Conservation (phyloP, 2,888 invertebrate genomes). For the Metallyticus violacea region DNA sequence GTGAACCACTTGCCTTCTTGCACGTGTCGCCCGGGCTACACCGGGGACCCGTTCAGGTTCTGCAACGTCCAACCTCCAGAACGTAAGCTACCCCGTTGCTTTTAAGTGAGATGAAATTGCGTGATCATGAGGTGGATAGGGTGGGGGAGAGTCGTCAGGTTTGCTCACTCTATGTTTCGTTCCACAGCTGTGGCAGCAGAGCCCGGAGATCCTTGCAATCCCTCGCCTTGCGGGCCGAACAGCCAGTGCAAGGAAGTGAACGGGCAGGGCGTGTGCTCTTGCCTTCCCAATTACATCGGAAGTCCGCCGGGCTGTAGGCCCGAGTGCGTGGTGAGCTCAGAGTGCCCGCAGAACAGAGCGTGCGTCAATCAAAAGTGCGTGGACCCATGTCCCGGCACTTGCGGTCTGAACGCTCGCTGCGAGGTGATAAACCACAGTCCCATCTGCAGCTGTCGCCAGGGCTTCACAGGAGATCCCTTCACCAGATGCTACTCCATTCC, state of each 20-base stretch:
- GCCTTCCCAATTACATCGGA: constrained; percentile 67
- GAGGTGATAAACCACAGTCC: constrained; percentile 75
- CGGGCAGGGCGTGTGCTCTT: constrained; percentile 73
- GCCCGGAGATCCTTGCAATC: constrained; percentile 71
- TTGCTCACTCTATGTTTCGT: constrained; percentile 44
- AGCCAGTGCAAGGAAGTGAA: constrained; percentile 71
- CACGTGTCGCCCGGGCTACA: constrained; percentile 51
- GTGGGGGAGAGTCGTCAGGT: neutral
- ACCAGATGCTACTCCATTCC: constrained; percentile 52
- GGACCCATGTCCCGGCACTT: constrained; percentile 75
- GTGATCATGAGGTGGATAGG: neutral
- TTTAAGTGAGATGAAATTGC: neutral
- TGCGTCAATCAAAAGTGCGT: constrained; percentile 69
- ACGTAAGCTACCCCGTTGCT: constrained; percentile 18
- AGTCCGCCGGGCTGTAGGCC: constrained; percentile 76
- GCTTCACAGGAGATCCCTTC: constrained; percentile 74
- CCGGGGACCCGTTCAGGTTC: constrained; percentile 46
- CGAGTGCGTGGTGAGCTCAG: constrained; percentile 66
- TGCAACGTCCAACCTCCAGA: constrained; percentile 35
- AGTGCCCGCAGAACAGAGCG: constrained; percentile 52
- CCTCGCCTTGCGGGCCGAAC: constrained; percentile 58
- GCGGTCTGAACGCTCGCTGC: constrained; percentile 69
- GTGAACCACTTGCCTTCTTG: constrained; percentile 61
- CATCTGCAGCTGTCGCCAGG: constrained; percentile 69
- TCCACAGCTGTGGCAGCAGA: constrained; percentile 52